These are phyloP conservation scores for Lycorma delicatula DNA, from an alignment of 1,140 invertebrate genomes.

Conservation along the genomic window DNA sequence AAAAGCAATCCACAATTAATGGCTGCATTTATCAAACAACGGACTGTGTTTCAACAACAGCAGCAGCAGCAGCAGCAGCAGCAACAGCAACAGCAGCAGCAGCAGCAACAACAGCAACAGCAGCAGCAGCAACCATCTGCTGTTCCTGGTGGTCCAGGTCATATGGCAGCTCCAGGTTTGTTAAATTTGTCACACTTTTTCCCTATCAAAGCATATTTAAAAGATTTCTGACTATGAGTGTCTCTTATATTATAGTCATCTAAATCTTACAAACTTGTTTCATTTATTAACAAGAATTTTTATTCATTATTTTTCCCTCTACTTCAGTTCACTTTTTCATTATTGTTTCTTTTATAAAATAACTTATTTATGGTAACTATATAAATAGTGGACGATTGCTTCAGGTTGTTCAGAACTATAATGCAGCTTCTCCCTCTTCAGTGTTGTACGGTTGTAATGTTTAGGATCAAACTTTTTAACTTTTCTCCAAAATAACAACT, in stretches of 20 bases:
- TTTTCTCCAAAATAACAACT: too few species aligned
- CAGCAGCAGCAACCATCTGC: conserved; percentile 32
- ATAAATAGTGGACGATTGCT: too few species aligned
- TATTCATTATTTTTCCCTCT: too few species aligned
- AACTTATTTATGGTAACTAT: too few species aligned
- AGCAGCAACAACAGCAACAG: conserved; percentile 34
- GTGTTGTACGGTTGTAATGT: too few species aligned
- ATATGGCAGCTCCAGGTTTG: background rate
- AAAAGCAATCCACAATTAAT: conserved; percentile 92
- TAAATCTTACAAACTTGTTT: background rate
- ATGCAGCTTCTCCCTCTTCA: too few species aligned
- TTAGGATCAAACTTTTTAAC: too few species aligned
- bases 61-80: conserved; percentile 34
- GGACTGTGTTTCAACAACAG: conserved; percentile 49
- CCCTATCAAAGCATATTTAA: background rate
- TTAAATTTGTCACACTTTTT: background rate
- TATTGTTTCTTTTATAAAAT: too few species aligned
- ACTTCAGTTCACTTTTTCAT: too few species aligned
- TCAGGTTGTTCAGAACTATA: too few species aligned
- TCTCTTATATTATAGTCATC: background rate
- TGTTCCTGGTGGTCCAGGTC: background rate
- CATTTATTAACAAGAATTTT: too few species aligned
- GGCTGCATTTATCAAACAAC: conserved; percentile 93
- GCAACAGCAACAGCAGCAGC: conserved; percentile 32
- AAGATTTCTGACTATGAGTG: background rate